Percentiles rank a stretch among this genome's conserved stretches.
These are phyloP conservation scores for Cosmia trapezina DNA, from an alignment of 2,888 invertebrate species.

Conservation along the genomic window DNA sequence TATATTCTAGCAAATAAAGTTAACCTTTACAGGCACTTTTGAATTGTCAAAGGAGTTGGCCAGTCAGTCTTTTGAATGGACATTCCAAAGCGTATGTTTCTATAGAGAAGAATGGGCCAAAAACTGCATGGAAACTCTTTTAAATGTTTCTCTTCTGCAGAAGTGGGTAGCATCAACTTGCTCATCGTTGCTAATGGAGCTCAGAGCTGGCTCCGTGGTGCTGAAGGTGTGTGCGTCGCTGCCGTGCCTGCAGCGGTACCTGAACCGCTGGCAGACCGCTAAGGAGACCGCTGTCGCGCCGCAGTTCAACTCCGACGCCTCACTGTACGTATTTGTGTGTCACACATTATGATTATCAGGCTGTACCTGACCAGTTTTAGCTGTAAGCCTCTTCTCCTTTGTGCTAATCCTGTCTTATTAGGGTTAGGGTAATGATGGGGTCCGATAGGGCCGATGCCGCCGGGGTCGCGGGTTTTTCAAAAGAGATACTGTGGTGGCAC, in stretches of 20 bases:
- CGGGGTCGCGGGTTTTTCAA: too few species aligned
- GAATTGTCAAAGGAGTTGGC: too few species aligned
- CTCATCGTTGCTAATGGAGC: constrained; percentile 93
- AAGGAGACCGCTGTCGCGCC: constrained; percentile 92
- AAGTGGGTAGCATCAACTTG: constrained; percentile 95
- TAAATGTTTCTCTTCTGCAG: constrained; percentile 79
- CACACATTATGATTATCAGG: neutral
- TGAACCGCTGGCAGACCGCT: constrained; percentile 90
- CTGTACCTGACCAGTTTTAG: neutral
- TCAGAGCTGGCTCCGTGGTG: constrained; percentile 95
- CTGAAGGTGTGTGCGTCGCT: constrained; percentile 95
- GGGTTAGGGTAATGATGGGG: too few species aligned
- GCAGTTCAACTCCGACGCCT: constrained; percentile 93
- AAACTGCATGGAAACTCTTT: neutral
- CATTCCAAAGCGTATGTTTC: too few species aligned
- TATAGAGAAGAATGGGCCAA: neutral
- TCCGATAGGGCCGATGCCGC: too few species aligned
- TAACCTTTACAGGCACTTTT: too few species aligned
- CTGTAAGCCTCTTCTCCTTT: too few species aligned
- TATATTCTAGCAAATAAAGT: too few species aligned
- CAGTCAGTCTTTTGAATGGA: too few species aligned
- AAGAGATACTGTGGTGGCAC: too few species aligned
- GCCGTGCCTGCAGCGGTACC: constrained; percentile 91
- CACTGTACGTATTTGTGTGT: constrained; percentile 79
- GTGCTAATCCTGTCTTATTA: too few species aligned